These are phyloP conservation scores for Neodon shergylaensis DNA, from an alignment of 2,113 vertebrate species.

Conservation along the genomic window DNA sequence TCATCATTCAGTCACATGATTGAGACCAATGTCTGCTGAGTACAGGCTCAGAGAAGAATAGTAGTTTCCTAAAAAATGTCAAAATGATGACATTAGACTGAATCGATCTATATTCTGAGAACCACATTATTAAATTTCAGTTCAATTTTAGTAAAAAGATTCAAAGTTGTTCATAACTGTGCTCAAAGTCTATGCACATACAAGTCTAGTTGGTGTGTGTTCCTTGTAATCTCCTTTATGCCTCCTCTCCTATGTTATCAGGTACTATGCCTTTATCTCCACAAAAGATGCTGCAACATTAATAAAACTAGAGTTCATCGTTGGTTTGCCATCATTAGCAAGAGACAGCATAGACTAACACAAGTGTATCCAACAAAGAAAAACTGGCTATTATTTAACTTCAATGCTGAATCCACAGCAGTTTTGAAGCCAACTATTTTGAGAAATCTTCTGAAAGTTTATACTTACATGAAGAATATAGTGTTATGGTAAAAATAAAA, in stretches of 20 bases:
- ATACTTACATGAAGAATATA: conserved; percentile 43
- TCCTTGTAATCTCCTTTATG: not conserved
- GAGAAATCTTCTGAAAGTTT: conserved; percentile 63
- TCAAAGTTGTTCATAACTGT: not conserved
- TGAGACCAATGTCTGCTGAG: not conserved
- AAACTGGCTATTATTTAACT: not conserved
- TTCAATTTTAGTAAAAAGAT: not conserved
- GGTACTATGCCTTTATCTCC: not conserved
- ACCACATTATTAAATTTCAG: not conserved
- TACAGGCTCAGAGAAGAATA: not conserved
- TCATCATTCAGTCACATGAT: not conserved
- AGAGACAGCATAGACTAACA: not conserved
- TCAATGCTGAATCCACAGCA: not conserved
- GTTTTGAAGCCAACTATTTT: conserved; percentile 49
- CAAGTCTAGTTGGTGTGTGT: not conserved
- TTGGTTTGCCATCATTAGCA: not conserved
- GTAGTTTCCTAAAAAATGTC: not conserved
- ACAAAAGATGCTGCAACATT: not conserved
- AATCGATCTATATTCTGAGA: not conserved
- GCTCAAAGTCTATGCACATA: not conserved
- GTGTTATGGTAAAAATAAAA: too few species aligned
- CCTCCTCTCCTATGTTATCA: not conserved
- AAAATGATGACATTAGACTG: not conserved
- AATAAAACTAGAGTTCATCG: not conserved
- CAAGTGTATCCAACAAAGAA: not conserved